A percentile compares a stretch with the other conserved stretches of the same genome.
These are phyloP conservation scores for Sebastolobus alascanus DNA, from an alignment of 2,797 vertebrate species.

Conservation along the genomic window DNA sequence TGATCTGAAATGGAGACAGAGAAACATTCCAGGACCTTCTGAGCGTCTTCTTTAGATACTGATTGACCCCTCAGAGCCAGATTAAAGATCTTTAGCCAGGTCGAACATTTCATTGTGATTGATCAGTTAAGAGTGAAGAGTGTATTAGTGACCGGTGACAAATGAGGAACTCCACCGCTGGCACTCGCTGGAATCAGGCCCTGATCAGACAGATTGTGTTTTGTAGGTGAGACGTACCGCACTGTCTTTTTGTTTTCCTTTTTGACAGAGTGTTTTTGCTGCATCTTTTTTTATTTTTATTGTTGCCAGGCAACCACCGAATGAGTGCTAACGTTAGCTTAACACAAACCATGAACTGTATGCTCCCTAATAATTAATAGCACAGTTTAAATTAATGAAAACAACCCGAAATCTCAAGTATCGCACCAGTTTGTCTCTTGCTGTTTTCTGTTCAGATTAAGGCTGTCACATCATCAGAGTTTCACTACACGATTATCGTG, in stretches of 20 bases:
- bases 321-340: background rate
- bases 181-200: background rate
- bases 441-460: no score
- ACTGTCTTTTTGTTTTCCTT: background rate
- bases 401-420: no score
- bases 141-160: background rate
- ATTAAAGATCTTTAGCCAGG: slow-evolving; percentile 30
- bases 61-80: slow-evolving; percentile 18
- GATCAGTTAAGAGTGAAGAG: slow-evolving; percentile 38
- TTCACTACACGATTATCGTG: no score
- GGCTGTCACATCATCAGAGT: no score
- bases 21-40: slow-evolving; percentile 66
- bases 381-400: no score
- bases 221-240: background rate
- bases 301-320: no score
- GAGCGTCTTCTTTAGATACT: slow-evolving; percentile 50
- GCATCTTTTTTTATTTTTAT: no score
- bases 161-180: background rate
- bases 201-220: background rate
- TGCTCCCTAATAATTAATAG: no score
- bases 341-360: background rate
- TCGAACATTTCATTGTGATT: slow-evolving; percentile 48
- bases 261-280: no score
- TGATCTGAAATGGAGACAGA: slow-evolving; percentile 69
- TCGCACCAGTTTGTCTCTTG: no score